Conservation (phyloP, 2,797 vertebrate genomes). For the Gadopsis marmoratus region DNA sequence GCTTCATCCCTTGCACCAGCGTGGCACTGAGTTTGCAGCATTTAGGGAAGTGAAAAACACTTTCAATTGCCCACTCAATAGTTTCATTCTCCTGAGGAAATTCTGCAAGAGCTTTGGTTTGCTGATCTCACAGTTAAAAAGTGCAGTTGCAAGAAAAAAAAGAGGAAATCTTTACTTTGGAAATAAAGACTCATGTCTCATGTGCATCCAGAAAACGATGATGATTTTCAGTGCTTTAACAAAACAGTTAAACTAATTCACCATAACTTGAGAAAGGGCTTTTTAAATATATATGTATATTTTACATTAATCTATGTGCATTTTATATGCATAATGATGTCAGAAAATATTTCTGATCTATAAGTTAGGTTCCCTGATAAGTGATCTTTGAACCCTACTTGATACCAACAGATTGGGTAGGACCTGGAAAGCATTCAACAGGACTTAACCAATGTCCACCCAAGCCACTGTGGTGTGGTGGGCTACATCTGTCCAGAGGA, state of each 20-base stretch:
- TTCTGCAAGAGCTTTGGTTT: slow-evolving; percentile 65
- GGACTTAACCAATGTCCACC: slow-evolving; percentile 24
- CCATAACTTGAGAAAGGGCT: not conserved
- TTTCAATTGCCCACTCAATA: slow-evolving; percentile 63
- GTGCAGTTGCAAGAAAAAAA: slow-evolving; percentile 58
- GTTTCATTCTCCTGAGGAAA: slow-evolving; percentile 55
- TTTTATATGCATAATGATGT: not conserved
- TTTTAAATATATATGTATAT: not conserved
- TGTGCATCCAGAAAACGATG: not conserved
- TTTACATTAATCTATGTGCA: not conserved
- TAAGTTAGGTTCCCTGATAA: slow-evolving; percentile 2
- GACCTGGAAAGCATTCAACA: slow-evolving; percentile 11
- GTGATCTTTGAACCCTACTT: slow-evolving; percentile 37
- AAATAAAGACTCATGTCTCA: slow-evolving; percentile 27
- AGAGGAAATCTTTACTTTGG: slow-evolving; percentile 51
- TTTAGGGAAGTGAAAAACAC: slow-evolving; percentile 74
- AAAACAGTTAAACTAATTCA: not conserved
- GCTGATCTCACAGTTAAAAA: slow-evolving; percentile 76
- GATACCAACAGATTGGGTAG: slow-evolving; percentile 41
- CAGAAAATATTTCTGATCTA: slow-evolving; percentile 13
- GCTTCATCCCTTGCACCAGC: slow-evolving; percentile 37
- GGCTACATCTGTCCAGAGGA: slow-evolving; percentile 3
- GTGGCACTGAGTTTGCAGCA: slow-evolving; percentile 19
- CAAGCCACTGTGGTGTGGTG: slow-evolving; percentile 8
- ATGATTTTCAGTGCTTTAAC: not conserved